Evolutionary conservation across 2,888 invertebrate species (phyloP).

Genomic region (Aromia moschata): DNA sequence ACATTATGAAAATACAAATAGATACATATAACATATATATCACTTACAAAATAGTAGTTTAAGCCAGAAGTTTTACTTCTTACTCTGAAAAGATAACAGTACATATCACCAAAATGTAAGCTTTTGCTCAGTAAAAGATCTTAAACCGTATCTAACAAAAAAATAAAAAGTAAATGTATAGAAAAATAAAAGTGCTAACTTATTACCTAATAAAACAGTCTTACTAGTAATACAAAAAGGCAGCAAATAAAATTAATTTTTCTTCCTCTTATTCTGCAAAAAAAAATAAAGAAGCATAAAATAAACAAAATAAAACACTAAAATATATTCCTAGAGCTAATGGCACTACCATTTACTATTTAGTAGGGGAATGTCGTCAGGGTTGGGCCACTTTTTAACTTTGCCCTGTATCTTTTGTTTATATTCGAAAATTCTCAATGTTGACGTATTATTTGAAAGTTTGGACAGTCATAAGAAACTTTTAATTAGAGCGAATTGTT

Average conservation of each 20-base stretch:
- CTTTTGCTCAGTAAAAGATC: conserved; percentile 12
- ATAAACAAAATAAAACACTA: conserved; percentile 20
- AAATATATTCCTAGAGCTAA: not conserved
- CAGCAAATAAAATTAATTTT: conserved; percentile 30
- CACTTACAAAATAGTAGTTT: conserved; percentile 25
- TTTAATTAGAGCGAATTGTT: no score
- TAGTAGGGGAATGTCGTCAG: no score
- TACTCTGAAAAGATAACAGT: conserved; percentile 40
- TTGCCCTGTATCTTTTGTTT: no score
- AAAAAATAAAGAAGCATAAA: conserved; percentile 26
- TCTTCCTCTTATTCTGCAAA: conserved; percentile 45
- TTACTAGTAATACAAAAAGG: conserved; percentile 23
- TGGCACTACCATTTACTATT: not conserved
- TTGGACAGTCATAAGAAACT: no score
- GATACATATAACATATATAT: conserved; percentile 25
- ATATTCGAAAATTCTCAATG: no score
- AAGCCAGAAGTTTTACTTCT: conserved; percentile 40
- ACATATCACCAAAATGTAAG: not conserved
- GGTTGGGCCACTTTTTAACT: no score
- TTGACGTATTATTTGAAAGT: no score
- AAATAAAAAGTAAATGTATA: conserved; percentile 15
- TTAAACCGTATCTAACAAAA: conserved; percentile 18
- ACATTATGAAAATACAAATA: conserved; percentile 36
- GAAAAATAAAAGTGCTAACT: conserved; percentile 22
- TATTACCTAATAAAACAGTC: conserved; percentile 27